A percentile compares a stretch with the other conserved stretches of the same genome.
These are phyloP conservation scores for Buathra laborator DNA, from an alignment of 2,888 invertebrate species.

Conservation along the genomic window DNA sequence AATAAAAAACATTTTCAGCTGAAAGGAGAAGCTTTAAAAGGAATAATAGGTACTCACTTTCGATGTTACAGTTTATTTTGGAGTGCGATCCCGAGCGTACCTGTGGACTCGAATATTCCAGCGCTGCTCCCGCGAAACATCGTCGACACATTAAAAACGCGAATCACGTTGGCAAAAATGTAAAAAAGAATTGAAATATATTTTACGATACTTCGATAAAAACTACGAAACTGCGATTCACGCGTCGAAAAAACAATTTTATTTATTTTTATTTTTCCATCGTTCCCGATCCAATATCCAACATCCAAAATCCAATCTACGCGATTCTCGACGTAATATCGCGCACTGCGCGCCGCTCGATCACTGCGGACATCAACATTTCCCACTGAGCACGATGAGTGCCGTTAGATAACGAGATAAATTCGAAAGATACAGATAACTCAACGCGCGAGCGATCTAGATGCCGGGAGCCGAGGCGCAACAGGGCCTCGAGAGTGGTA, in stretches of 20 bases:
- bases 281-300: too few species aligned
- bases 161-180: too few species aligned
- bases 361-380: too few species aligned
- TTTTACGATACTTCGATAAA: too few species aligned
- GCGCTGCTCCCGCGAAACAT: neutral
- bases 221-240: too few species aligned
- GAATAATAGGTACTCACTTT: neutral
- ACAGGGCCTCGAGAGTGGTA: slow-evolving; percentile 48
- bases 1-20: neutral
- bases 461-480: slow-evolving; percentile 53
- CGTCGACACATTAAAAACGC: neutral
- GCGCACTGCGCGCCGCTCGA: neutral
- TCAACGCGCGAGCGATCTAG: slow-evolving; percentile 63
- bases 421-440: slow-evolving; percentile 1
- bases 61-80: slow-evolving; percentile 65
- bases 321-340: neutral
- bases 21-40: neutral
- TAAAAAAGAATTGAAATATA: too few species aligned
- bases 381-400: slow-evolving; percentile 7
- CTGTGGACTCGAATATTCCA: neutral
- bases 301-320: neutral
- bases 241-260: too few species aligned
- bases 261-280: too few species aligned
- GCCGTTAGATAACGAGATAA: slow-evolving; percentile 8
- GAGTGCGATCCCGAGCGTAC: slow-evolving; percentile 33